Base-by-base conservation (phyloP, 2,113 vertebrate genomes). In the Neopipo cinnamomea region DNA sequence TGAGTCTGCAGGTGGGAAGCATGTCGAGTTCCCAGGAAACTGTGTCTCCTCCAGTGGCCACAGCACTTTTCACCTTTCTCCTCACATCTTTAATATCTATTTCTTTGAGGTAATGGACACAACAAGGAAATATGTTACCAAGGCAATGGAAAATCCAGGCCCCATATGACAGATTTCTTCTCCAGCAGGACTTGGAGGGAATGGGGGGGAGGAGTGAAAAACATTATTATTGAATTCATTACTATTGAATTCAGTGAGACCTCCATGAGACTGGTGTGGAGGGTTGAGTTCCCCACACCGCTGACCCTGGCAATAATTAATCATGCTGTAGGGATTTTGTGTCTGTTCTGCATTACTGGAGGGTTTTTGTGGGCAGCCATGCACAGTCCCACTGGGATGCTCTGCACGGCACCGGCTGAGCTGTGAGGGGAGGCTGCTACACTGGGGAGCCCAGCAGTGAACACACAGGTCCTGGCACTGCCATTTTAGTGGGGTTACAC, bases 391-490 rank as follows among this genome's bases (percentile, higher is more conserved):
- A 25, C 53, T 11, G 73, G 55, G 79, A 70, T 53, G 62, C 44
- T 80, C 39, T 22, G 55, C 44, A 30, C 0, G 2, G 53, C 46
- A 33, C 13, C 0, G 2, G 42, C 42, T 37, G 70, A 59, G 31
- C 49, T 0, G 1, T 31, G 47, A 3, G 0, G 35, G 49, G 53
- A 55, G 47, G 59, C 46, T 84, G 52, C 39, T 37, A 0, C 13
- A 0, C 17, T 13, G 56, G 42, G 63, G 33, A 65, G 7, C 44
- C n/a, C 72, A 33, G 78, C 66, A 62, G 49, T 2, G 4, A 56
- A 24, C 14, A 17, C 9, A 1, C 37, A n/a, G 79, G 25, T n/a
- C 25, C 17, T 37, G 67, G 20, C 33, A 21, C 17, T 52, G 63
- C 44, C 55, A 20, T n/a, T 9, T n/a, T 12, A 21, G 4, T 8